These are phyloP conservation scores for Cyprinodon variegatus DNA, from an alignment of 2,113 vertebrate species.

Conservation along the genomic window DNA sequence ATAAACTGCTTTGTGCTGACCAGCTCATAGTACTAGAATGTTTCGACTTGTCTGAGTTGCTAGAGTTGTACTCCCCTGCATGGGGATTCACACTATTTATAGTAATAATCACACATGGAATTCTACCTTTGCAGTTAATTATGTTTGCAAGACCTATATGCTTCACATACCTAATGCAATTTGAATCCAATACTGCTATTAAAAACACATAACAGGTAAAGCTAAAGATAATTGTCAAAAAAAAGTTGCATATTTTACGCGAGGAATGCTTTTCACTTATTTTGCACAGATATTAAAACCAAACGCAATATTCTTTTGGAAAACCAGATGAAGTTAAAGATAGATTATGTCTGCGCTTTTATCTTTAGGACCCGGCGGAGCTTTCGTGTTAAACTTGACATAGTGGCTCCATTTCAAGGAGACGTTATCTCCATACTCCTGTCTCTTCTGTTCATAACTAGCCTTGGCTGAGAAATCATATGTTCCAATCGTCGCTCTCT, in stretches of 20 bases:
- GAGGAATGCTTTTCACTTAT: neutral
- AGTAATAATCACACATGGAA: constrained; percentile 1
- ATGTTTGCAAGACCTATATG: neutral
- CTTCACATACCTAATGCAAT: neutral
- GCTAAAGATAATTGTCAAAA: neutral
- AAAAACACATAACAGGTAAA: neutral
- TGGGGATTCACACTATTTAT: neutral
- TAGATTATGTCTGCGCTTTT: constrained; percentile 22
- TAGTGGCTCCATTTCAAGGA: constrained; percentile 78
- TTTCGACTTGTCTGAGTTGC: neutral
- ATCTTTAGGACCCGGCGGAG: constrained; percentile 90
- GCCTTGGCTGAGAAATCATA: constrained; percentile 27
- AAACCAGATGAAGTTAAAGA: constrained; percentile 20
- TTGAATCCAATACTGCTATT: too few relatives aligned
- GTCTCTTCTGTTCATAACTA: constrained; percentile 43
- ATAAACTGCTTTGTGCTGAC: neutral
- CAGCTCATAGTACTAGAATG: constrained; percentile 1
- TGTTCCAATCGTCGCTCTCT: constrained; percentile 6
- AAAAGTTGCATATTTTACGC: neutral
- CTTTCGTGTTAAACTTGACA: constrained; percentile 78
- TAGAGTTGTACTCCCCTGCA: constrained; percentile 12
- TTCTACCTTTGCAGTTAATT: neutral
- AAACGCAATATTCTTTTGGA: neutral
- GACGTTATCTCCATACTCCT: constrained; percentile 72
- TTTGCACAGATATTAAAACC: neutral